Evolutionary conservation across 2,888 invertebrate genomes (phyloP).

Genomic region (Antitype chi): DNA sequence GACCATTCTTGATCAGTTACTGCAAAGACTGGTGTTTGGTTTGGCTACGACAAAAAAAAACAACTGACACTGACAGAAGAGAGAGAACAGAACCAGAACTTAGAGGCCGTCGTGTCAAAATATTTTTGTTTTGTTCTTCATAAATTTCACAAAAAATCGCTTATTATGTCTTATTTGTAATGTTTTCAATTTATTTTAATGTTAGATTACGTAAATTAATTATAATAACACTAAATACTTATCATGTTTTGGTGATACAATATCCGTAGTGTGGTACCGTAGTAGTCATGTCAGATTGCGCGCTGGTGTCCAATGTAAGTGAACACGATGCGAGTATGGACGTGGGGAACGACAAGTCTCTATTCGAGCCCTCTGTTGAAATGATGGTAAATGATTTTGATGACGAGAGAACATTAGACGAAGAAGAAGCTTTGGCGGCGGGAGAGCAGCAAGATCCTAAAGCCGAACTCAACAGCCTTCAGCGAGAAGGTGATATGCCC

Average conservation of each 20-base stretch:
- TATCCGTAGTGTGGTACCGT: constrained; percentile 77
- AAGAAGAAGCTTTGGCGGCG: constrained; percentile 98
- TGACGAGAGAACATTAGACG: constrained; percentile 98
- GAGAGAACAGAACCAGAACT: constrained; percentile 43
- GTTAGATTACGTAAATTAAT: constrained; percentile 66
- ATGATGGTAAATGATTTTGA: constrained; percentile 99
- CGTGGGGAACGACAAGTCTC: constrained; percentile 90
- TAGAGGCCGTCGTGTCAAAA: constrained; percentile 84
- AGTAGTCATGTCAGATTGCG: constrained; percentile 90
- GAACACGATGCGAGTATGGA: constrained; percentile 91
- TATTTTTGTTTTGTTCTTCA: constrained; percentile 87
- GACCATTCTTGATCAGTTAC: neutral
- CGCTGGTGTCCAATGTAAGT: constrained; percentile 89
- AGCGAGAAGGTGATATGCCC: constrained; percentile 99
- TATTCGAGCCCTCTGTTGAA: constrained; percentile 98
- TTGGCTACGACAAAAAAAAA: neutral
- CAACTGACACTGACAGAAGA: constrained; percentile 40
- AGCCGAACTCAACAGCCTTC: constrained; percentile 96
- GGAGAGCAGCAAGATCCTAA: constrained; percentile 95
- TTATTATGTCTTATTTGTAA: constrained; percentile 78
- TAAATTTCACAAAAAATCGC: constrained; percentile 72
- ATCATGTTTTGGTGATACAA: constrained; percentile 81
- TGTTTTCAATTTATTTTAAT: constrained; percentile 77
- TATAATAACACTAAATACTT: constrained; percentile 70
- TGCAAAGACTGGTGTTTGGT: constrained; percentile 2